These are phyloP conservation scores for Girardia tigrina DNA, from an alignment of 2,888 invertebrate species.

Conservation along the genomic window DNA sequence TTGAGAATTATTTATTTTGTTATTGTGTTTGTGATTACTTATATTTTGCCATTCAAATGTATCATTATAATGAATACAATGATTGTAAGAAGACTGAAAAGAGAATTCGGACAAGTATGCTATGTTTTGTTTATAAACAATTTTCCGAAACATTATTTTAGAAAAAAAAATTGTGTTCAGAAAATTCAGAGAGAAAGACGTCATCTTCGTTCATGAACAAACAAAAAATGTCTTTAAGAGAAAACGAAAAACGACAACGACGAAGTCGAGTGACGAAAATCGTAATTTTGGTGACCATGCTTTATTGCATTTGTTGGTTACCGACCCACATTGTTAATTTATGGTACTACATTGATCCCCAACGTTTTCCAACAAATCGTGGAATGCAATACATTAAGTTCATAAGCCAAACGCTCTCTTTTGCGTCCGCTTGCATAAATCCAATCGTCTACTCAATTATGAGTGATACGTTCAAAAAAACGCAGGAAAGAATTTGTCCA, in stretches of 20 bases:
- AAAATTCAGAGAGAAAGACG: not conserved
- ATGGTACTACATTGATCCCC: slow-evolving; percentile 32
- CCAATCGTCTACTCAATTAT: slow-evolving; percentile 35
- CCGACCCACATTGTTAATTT: slow-evolving; percentile 33
- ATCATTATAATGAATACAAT: slow-evolving; percentile 31
- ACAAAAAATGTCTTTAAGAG: not conserved
- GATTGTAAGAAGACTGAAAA: slow-evolving; percentile 29
- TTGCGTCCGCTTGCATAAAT: slow-evolving; percentile 35
- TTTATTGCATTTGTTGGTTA: slow-evolving; percentile 34
- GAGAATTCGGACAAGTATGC: slow-evolving; percentile 21
- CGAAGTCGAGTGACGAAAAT: slow-evolving; percentile 34
- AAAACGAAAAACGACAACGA: slow-evolving; percentile 25
- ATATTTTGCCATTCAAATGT: slow-evolving; percentile 31
- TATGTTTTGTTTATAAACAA: no score
- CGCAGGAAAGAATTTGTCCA: slow-evolving; percentile 1
- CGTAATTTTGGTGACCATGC: slow-evolving; percentile 32
- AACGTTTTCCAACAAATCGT: slow-evolving; percentile 31
- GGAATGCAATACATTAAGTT: slow-evolving; percentile 33
- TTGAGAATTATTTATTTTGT: slow-evolving; percentile 25
- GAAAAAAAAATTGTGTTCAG: not conserved
- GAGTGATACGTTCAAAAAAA: slow-evolving; percentile 33
- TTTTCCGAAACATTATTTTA: not conserved
- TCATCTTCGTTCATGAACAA: slow-evolving; percentile 11
- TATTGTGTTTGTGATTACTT: slow-evolving; percentile 21
- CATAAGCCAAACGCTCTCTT: slow-evolving; percentile 30